Evolutionary conservation across 2,113 vertebrate genomes (phyloP), one percentile per base, ranked within the genome.

Genomic region (Cryptotis parvus): DNA sequence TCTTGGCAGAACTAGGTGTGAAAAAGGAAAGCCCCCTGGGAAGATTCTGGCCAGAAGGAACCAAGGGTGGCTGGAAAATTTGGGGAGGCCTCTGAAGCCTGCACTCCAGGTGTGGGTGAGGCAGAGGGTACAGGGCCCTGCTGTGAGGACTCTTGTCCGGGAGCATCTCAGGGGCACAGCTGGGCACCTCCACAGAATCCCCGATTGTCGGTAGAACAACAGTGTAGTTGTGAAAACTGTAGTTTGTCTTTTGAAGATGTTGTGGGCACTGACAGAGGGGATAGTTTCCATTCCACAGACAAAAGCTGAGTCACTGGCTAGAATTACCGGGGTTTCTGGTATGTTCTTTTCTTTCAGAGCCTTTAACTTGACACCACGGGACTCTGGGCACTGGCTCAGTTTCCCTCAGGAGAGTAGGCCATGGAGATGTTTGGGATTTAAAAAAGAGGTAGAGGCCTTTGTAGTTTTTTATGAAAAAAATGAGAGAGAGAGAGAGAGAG

Each of bases 61-160:
- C 55, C 55, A 78, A 86, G 37, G 61, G 49, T 33, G 88, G 39
- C 74, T 49, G 75, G 95, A 91, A 91, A 76, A 66, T 18, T 49
- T 49, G 84, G 11, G 15, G 82, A 55, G 29, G 27, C 55, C 26
- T 37, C 81, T 69, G 79, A 45, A 43, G 58, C 49, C 43, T 82
- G 26, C 26, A 4, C 0, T 43, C 27, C 65, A 37, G 37, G 27
- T 29, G 7, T 4, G 4, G 29, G 27, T 16, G 29, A 74, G 65
- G 27, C 68, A 80, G 33, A 31, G 18, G 69, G 90, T 1, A 4
- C 18, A 14, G 31, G 20, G 26, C 20, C 16, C 27, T 58, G 49
- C 41, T 83, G 31, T 79, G 20, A 31, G 49, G 10, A 26, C n/a
- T 43, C 31, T 74, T 75, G n/a, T 12, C 68, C 43, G 61, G 73